Evolutionary conservation across 2,797 vertebrate species (phyloP).

Genomic region (Darevskia nairensis): DNA sequence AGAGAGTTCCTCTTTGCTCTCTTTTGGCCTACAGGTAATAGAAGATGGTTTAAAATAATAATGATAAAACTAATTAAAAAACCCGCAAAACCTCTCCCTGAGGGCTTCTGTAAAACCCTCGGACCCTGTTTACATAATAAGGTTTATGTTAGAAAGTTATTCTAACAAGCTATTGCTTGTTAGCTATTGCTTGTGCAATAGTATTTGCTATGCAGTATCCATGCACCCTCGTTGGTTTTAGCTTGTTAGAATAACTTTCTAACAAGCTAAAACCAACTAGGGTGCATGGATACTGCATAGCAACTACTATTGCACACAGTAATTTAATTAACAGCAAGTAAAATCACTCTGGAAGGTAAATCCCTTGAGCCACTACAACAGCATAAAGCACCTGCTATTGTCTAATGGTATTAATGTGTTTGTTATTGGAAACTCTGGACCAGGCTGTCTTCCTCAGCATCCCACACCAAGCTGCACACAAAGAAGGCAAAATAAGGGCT

Average conservation of each 20-base stretch:
- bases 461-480: not conserved
- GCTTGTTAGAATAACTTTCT: not conserved
- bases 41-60: not conserved
- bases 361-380: not conserved
- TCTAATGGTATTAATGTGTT: slow-evolving; percentile 3
- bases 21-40: slow-evolving; percentile 3
- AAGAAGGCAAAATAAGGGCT: not conserved
- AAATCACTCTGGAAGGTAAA: slow-evolving; percentile 18
- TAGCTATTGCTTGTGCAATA: too few relatives aligned
- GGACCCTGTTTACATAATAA: slow-evolving; percentile 15
- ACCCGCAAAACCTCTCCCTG: not conserved
- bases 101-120: slow-evolving; percentile 20
- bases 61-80: not conserved
- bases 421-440: not conserved
- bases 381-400: slow-evolving; percentile 3
- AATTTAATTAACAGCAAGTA: slow-evolving; percentile 27
- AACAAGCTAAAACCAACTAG: slow-evolving; percentile 19
- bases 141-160: slow-evolving; percentile 7
- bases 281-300: not conserved
- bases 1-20: not conserved
- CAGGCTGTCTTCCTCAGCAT: not conserved
- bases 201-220: too few relatives aligned
- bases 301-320: accelerated
- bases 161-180: slow-evolving; percentile 10
- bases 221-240: too few relatives aligned